A percentile compares a stretch with the other conserved stretches of the same genome.
Evolutionary conservation across 2,888 invertebrate species (phyloP).

Genomic region (Andrena camellia): DNA sequence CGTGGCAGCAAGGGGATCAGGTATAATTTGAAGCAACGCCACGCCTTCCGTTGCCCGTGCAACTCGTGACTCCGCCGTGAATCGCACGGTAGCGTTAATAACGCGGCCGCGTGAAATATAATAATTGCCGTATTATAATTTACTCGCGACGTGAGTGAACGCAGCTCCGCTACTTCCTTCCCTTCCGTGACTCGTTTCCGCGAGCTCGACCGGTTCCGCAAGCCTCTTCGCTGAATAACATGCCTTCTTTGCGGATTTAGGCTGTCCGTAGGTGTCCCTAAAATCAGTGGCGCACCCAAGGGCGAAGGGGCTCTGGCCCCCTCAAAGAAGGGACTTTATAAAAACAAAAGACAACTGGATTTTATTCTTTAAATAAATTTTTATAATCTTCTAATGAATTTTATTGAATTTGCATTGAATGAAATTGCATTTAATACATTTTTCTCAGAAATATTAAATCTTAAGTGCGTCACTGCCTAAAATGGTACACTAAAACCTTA

Average conservation of each 20-base stretch:
- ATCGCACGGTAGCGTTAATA: conserved; percentile 67
- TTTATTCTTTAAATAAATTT: too few species aligned
- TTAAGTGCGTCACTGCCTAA: too few species aligned
- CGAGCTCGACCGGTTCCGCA: conserved; percentile 11
- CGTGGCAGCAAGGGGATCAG: conserved; percentile 61
- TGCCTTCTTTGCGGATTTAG: not conserved
- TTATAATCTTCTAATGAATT: too few species aligned
- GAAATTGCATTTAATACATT: too few species aligned
- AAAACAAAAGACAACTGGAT: too few species aligned
- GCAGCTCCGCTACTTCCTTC: not conserved
- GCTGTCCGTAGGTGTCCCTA: too few species aligned
- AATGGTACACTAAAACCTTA: too few species aligned
- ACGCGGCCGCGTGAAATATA: conserved; percentile 63
- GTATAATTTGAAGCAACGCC: conserved; percentile 75
- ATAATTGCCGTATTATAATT: conserved; percentile 74
- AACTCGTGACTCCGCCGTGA: conserved; percentile 33
- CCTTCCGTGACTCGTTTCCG: conserved; percentile 29
- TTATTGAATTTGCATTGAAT: too few species aligned
- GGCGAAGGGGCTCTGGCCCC: too few species aligned
- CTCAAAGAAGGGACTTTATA: too few species aligned
- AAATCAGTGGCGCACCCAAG: too few species aligned
- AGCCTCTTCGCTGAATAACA: not conserved
- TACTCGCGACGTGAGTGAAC: conserved; percentile 54
- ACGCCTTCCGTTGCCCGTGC: conserved; percentile 67
- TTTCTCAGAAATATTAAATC: too few species aligned